A percentile compares a stretch with the other conserved stretches of the same genome.
Conservation (phyloP, 92 coral and sea anemone genomes). For the Hydrozoanthus gracilis region DNA sequence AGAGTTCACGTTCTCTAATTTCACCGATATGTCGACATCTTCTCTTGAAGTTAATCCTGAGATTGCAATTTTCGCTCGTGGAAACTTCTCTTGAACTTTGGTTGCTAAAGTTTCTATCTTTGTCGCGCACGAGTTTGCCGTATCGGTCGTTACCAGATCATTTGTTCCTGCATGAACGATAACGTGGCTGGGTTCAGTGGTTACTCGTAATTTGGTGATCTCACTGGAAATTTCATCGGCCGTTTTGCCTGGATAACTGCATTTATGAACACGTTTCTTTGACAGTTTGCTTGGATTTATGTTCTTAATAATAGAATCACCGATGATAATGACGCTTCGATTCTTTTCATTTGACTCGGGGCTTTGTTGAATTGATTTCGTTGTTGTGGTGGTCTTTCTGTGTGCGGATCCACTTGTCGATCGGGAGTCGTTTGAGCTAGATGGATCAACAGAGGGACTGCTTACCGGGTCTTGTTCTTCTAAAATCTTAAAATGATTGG, state of each 20-base stretch:
- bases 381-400: constrained; percentile 4
- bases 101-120: constrained; percentile 46
- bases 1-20: constrained; percentile 38
- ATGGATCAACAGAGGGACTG: constrained; percentile 21
- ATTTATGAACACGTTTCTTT: constrained; percentile 49
- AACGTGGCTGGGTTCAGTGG: constrained; percentile 50
- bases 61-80: constrained; percentile 56
- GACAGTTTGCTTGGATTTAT: constrained; percentile 54
- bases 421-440: constrained; percentile 14
- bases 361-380: constrained; percentile 7
- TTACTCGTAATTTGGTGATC: constrained; percentile 6
- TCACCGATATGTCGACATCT: constrained; percentile 35
- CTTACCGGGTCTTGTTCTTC: neutral
- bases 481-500: neutral
- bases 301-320: constrained; percentile 61
- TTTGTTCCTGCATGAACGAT: constrained; percentile 59
- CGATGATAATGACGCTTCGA: constrained; percentile 20
- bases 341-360: constrained; percentile 13
- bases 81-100: constrained; percentile 49
- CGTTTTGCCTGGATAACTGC: constrained; percentile 61
- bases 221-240: constrained; percentile 47
- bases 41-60: constrained; percentile 56
- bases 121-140: constrained; percentile 49
- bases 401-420: constrained; percentile 13
- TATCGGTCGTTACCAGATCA: constrained; percentile 47